phyloP scores from a whole-genome alignment of 2,113 vertebrate genomes.

The Lipophrys pholis region DNA sequence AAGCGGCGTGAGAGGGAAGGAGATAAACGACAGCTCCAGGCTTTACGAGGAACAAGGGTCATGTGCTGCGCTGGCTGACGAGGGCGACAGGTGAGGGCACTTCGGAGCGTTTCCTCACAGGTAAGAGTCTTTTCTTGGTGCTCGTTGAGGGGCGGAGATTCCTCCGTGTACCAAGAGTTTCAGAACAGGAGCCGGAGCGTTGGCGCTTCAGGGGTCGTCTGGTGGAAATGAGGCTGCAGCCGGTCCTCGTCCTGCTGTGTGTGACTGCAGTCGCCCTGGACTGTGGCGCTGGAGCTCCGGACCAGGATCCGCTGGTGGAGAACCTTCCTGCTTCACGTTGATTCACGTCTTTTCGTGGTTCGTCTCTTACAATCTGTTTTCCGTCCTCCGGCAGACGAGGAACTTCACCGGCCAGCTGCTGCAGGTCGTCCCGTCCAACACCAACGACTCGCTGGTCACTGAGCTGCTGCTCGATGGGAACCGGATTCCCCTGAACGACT shows the following conservation, averaged over 20 bases:
- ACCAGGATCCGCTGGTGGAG: no score
- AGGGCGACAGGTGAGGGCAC: conserved; percentile 13
- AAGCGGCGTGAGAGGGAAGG: no score
- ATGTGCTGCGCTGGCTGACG: conserved; percentile 5
- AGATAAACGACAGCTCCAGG: neutral
- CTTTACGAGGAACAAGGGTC: conserved; percentile 66
- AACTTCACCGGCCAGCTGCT: conserved; percentile 64
- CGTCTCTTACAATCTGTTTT: neutral
- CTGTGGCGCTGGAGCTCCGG: no score
- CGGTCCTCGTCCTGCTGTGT: conserved; percentile 33
- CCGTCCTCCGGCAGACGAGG: conserved; percentile 33
- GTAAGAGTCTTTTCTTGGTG: no score
- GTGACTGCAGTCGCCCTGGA: neutral
- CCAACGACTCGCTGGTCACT: neutral
- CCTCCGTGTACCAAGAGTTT: no score
- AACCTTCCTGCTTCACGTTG: no score
- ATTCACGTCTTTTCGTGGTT: no score
- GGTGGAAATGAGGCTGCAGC: no score
- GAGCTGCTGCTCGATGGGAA: conserved; percentile 37
- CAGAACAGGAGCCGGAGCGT: no score
- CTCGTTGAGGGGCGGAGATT: no score
- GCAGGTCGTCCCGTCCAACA: conserved; percentile 65
- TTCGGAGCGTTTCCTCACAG: no score
- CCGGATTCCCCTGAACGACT: conserved; percentile 46
- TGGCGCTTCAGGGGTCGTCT: no score